phyloP scores from a whole-genome alignment of 1,140 invertebrate species.

The Melipona quadrifasciata region DNA sequence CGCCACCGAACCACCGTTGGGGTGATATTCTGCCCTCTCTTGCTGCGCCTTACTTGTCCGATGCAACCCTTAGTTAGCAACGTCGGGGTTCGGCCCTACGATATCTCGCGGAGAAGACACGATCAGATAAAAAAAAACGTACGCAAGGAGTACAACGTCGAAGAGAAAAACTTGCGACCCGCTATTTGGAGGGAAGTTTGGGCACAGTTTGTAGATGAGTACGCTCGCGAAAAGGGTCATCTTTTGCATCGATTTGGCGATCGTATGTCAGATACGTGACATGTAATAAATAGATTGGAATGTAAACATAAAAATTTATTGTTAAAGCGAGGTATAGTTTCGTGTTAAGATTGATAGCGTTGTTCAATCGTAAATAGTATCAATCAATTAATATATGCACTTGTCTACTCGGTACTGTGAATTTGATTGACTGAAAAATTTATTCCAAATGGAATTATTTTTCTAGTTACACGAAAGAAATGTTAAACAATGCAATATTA shows the following conservation, averaged over 20 bases:
- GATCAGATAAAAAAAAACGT: conserved; percentile 57
- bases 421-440: too few relatives aligned
- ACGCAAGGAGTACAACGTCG: conserved; percentile 59
- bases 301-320: neutral
- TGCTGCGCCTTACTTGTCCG: conserved; percentile 74
- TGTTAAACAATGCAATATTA: too few relatives aligned
- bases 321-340: neutral
- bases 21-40: conserved; percentile 66
- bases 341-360: neutral
- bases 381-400: too few relatives aligned
- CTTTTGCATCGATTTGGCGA: neutral
- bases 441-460: too few relatives aligned
- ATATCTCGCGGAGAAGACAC: conserved; percentile 49
- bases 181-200: neutral
- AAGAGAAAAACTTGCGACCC: conserved; percentile 63
- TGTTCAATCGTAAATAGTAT: neutral
- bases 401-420: too few relatives aligned
- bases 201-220: neutral
- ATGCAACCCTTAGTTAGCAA: conserved; percentile 78
- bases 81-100: conserved; percentile 59
- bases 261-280: neutral
- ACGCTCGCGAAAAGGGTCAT: neutral
- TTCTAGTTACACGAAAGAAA: too few relatives aligned
- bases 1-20: conserved; percentile 53
- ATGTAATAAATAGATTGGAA: neutral